Evolutionary conservation across 1,140 invertebrate genomes (phyloP).

Genomic region (Ridgeia piscesae): DNA sequence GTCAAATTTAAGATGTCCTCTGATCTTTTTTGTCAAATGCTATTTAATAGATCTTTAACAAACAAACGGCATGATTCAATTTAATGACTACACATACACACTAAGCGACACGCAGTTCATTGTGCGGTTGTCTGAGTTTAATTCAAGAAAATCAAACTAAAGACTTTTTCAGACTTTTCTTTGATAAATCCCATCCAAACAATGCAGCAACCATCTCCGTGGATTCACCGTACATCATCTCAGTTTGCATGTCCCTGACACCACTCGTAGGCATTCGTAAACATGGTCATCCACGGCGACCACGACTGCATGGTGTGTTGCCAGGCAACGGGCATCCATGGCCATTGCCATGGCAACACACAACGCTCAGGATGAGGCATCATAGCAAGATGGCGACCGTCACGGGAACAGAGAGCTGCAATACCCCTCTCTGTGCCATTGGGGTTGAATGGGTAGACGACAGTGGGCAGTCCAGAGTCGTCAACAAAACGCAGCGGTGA

Average conservation of each 20-base stretch:
- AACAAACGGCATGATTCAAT: no score
- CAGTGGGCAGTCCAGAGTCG: slow-evolving; percentile 74
- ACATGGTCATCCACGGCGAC: slow-evolving; percentile 90
- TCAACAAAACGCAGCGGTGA: slow-evolving; percentile 81
- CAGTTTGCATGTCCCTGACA: slow-evolving; percentile 35
- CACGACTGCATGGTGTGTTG: slow-evolving; percentile 59
- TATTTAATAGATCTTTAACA: no score
- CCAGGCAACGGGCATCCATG: slow-evolving; percentile 53
- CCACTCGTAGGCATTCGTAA: slow-evolving; percentile 89
- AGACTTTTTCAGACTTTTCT: neutral
- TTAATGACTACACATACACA: no score
- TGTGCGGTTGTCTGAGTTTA: no score
- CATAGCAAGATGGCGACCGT: slow-evolving; percentile 92
- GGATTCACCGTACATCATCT: neutral
- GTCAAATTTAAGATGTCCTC: neutral
- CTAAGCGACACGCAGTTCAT: no score
- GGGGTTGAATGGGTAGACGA: slow-evolving; percentile 87
- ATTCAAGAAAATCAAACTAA: no score
- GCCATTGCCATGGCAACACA: slow-evolving; percentile 55
- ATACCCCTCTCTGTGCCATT: slow-evolving; percentile 81
- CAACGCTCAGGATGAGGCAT: slow-evolving; percentile 96
- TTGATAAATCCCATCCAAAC: neutral
- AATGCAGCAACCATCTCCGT: neutral
- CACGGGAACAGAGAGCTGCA: slow-evolving; percentile 81
- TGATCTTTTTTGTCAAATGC: no score